Evolutionary conservation across 2,113 vertebrate genomes (phyloP), one percentile per base, ranked within the genome.

Genomic region (Pluvianellus socialis): DNA sequence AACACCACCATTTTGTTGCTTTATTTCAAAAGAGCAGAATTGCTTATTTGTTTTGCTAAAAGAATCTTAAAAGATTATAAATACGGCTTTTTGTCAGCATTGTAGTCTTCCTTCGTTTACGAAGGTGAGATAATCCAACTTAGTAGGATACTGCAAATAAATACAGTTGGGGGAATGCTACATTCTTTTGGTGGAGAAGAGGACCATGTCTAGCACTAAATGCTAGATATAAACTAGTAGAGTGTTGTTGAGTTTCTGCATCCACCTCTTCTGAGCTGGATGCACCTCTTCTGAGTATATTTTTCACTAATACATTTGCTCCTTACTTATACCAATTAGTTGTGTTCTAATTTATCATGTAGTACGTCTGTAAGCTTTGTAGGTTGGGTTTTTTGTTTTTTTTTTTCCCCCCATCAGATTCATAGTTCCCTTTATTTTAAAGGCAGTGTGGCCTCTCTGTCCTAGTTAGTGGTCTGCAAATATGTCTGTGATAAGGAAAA

Each of bases 381-480:
- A 26, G 50, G 13, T 38, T 38, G 38, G 38, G 38, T 7, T 11
- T 53, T 58, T 50, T 35, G 12, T 0, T 0, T 4, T 30, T 40
- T 68, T 62, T n/a, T n/a, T n/a, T 9, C 38, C 38, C 35, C 13
- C 0, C 1, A 18, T 86, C 9, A 45, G 15, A 56, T 82, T 58
- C 30, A 22, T 59, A 42, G 27, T 40, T 23, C 18, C 27, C 45
- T 75, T 79, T 33, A 14, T 27, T 81, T 90, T 10, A 71, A 88
- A 72, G 47, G 24, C 40, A 35, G 8, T 0, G 1, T 16, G 67
- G 2, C 8, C 1, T 6, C 4, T 15, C 30, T 38, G 7, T 38
- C 17, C 44, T 38, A 0, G 38, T 38, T 63, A 52, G 11, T 6
- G 42, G 18, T 56, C 21, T 79, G 52, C 17, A 68, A 9, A 15